Conservation (phyloP, 2,888 invertebrate species). For the Coleophora deauratella region DNA sequence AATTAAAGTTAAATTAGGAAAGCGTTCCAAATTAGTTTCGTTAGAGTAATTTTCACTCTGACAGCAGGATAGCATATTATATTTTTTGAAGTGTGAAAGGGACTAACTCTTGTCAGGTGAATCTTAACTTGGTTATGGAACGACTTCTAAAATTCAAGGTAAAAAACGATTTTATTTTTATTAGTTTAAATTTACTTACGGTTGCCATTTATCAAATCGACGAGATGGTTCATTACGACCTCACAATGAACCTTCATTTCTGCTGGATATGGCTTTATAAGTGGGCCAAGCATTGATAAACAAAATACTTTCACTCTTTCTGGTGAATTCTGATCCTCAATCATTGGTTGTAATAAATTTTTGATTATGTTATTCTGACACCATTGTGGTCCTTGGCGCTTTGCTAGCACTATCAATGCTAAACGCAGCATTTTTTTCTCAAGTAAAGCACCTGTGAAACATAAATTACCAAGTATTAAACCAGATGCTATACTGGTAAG, state of each 20-base stretch:
- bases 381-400: constrained; percentile 58
- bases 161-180: background rate
- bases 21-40: too few species aligned
- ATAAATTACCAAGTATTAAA: constrained; percentile 3
- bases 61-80: too few species aligned
- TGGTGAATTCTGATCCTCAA: constrained; percentile 33
- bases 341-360: constrained; percentile 45
- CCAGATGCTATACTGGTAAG: too few species aligned
- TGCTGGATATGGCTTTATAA: constrained; percentile 54
- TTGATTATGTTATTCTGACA: constrained; percentile 54
- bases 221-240: constrained; percentile 44
- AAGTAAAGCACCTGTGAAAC: constrained; percentile 34
- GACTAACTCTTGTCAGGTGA: too few species aligned
- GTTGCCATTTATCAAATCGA: constrained; percentile 37
- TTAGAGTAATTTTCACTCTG: too few species aligned
- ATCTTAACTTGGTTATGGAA: too few species aligned
- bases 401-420: constrained; percentile 51
- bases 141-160: too few species aligned
- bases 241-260: constrained; percentile 60
- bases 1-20: too few species aligned
- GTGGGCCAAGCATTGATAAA: constrained; percentile 46
- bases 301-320: constrained; percentile 41
- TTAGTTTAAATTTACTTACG: constrained; percentile 40
- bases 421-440: constrained; percentile 48
- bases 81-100: too few species aligned